These are phyloP conservation scores for Oncopodura yosiiana DNA, from an alignment of 1,140 invertebrate genomes.

Conservation along the genomic window DNA sequence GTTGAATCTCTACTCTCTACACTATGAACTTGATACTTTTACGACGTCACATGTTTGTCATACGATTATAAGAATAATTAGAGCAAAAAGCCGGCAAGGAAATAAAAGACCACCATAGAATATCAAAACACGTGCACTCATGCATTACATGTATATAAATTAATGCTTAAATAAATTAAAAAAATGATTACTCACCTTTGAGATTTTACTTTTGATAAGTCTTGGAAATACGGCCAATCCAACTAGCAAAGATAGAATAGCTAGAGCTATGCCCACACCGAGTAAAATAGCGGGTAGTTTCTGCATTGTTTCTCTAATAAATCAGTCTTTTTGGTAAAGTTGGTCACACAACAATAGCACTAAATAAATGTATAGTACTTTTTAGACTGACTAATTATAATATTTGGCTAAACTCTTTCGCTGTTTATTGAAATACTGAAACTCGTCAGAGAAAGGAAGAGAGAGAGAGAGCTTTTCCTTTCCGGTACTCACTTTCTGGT, in stretches of 20 bases:
- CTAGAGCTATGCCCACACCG: slow-evolving; percentile 2
- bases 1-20: no score
- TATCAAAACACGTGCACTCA: no score
- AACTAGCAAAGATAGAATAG: slow-evolving; percentile 11
- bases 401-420: background rate
- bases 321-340: background rate
- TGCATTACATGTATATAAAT: no score
- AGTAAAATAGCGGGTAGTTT: slow-evolving; percentile 12
- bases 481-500: background rate
- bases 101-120: no score
- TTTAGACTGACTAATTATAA: background rate
- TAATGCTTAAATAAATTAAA: background rate
- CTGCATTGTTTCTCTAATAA: background rate
- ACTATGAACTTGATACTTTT: no score
- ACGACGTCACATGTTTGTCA: no score
- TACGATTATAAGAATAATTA: no score
- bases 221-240: slow-evolving; percentile 16
- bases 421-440: background rate
- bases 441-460: background rate
- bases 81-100: no score
- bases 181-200: slow-evolving; percentile 6
- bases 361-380: background rate
- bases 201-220: slow-evolving; percentile 19
- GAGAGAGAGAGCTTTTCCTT: background rate
- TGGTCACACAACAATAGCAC: background rate